These are phyloP conservation scores for Sylvilagus bachmani DNA, from an alignment of 2,113 vertebrate genomes.

Conservation along the genomic window DNA sequence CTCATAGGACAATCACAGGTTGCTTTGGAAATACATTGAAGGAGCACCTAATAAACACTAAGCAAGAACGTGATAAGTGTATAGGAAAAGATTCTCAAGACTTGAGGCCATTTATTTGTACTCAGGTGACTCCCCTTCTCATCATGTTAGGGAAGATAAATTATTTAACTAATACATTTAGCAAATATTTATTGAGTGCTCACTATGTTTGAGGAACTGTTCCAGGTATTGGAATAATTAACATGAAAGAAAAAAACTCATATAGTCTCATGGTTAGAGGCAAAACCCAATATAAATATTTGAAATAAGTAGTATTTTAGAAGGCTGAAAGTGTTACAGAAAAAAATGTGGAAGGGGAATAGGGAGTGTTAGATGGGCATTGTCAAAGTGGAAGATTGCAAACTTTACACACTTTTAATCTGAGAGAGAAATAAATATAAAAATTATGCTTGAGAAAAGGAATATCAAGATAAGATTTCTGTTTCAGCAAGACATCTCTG, in stretches of 20 bases:
- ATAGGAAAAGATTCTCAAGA: background rate
- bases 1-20: background rate
- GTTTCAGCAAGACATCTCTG: background rate
- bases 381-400: background rate
- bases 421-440: background rate
- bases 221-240: background rate
- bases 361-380: background rate
- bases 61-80: background rate
- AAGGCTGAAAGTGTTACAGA: background rate
- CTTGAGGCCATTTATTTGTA: conserved; percentile 17
- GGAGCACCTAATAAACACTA: background rate
- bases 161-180: conserved; percentile 3
- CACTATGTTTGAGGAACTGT: background rate
- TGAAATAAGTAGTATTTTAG: background rate
- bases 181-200: background rate
- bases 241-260: background rate
- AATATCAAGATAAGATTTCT: background rate
- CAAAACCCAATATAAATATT: background rate
- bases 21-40: background rate
- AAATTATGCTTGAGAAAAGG: background rate
- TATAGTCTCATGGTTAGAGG: background rate
- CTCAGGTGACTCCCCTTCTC: background rate
- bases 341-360: background rate
- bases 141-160: background rate
- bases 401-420: background rate